Percentiles rank a stretch among this genome's conserved stretches.
These are phyloP conservation scores for Metaphire vulgaris DNA, from an alignment of 1,140 invertebrate genomes.

Conservation along the genomic window DNA sequence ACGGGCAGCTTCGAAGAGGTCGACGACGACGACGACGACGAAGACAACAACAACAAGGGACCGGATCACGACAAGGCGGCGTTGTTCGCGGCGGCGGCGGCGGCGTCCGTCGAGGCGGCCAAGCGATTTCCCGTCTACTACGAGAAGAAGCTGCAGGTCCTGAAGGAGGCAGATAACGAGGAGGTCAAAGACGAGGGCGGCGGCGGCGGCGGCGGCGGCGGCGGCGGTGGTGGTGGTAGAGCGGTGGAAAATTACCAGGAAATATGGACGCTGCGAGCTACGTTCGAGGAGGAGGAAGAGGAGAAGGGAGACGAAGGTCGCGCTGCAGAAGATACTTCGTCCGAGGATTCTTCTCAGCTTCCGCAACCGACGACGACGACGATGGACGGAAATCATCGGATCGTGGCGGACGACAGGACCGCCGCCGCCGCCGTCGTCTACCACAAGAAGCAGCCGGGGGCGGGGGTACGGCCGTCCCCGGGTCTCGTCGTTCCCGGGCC, in stretches of 20 bases:
- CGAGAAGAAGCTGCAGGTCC: background rate
- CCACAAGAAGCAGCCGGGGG: background rate
- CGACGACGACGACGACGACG: constrained; percentile 38
- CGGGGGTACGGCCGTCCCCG: background rate
- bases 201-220: no score
- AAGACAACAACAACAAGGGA: background rate
- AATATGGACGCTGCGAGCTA: constrained; percentile 56
- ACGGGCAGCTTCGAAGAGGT: constrained; percentile 56
- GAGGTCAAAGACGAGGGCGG: background rate
- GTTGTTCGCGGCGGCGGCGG: background rate
- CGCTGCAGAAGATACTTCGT: constrained; percentile 43
- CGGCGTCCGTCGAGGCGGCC: background rate
- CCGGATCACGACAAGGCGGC: background rate
- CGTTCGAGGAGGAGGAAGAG: constrained; percentile 55
- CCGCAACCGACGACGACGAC: background rate
- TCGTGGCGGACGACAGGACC: background rate
- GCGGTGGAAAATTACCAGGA: constrained; percentile 49
- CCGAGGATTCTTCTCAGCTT: background rate
- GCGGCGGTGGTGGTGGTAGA: background rate
- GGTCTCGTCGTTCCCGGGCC: background rate
- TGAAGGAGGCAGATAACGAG: no score
- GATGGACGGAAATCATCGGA: no score
- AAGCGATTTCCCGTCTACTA: background rate
- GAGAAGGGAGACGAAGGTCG: no score
- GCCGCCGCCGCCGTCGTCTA: no score